phyloP scores from a whole-genome alignment of 2,797 vertebrate genomes.

The Cryptoprocta ferox region DNA sequence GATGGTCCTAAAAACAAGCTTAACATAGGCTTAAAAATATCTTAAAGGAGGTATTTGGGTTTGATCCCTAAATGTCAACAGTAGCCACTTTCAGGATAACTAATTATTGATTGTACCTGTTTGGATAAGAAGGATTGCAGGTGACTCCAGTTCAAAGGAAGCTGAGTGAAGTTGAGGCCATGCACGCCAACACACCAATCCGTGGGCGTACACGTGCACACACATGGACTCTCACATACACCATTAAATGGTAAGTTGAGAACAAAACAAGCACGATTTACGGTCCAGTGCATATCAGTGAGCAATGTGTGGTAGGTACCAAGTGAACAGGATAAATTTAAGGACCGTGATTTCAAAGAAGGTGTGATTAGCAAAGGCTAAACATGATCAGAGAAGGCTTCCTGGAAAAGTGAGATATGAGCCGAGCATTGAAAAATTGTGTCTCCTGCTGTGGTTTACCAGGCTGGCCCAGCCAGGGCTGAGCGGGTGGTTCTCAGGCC shows the following conservation, averaged over 20 bases:
- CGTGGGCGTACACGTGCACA: neutral
- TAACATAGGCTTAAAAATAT: neutral
- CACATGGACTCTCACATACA: neutral
- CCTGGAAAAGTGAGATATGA: neutral
- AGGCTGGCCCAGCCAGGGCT: neutral
- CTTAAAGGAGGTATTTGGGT: neutral
- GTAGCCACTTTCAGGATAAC: neutral
- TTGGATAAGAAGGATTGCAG: neutral
- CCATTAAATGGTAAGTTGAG: neutral
- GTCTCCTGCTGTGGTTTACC: neutral
- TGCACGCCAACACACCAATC: neutral
- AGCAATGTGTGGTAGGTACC: neutral
- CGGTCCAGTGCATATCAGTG: neutral
- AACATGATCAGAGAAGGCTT: neutral
- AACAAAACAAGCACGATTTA: neutral
- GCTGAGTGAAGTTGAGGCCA: neutral
- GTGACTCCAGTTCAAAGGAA: neutral
- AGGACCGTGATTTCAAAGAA: slow-evolving; percentile 43
- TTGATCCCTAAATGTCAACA: neutral
- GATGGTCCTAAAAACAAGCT: neutral
- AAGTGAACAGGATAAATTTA: neutral
- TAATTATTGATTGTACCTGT: neutral
- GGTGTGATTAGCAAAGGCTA: neutral
- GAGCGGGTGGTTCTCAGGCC: neutral
- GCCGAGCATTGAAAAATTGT: neutral